phyloP scores from a whole-genome alignment of 30 jellyfish, hydroid and myxozoan species.

The Rhopilema esculentum region DNA sequence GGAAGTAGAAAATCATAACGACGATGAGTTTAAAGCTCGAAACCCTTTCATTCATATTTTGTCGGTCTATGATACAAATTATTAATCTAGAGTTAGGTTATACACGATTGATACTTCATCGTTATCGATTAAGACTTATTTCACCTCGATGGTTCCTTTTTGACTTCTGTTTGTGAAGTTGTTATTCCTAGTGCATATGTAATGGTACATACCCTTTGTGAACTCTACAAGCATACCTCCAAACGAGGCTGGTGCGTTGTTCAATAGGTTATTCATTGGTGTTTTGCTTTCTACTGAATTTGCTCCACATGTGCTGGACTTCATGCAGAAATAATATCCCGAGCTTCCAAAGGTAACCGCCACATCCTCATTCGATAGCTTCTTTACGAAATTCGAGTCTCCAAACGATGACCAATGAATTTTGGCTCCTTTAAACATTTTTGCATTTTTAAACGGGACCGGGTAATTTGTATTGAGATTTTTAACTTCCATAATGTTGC shows the following conservation, averaged over 20 bases:
- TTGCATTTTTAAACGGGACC: constrained; percentile 72
- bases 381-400: constrained; percentile 4
- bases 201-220: constrained; percentile 71
- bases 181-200: constrained; percentile 88
- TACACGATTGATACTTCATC: not conserved
- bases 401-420: constrained; percentile 65
- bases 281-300: constrained; percentile 66
- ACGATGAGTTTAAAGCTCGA: no score
- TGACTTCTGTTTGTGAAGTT: constrained; percentile 92
- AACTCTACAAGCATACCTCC: constrained; percentile 85
- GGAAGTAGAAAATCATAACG: no score
- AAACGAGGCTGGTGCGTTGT: constrained; percentile 98
- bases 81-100: not conserved
- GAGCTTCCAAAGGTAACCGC: constrained; percentile 84
- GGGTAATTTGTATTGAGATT: constrained; percentile 86
- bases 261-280: constrained; percentile 69
- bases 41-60: no score
- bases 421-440: constrained; percentile 77
- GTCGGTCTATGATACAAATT: no score
- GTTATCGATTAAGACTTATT: not conserved
- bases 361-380: constrained; percentile 57
- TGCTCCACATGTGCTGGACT: constrained; percentile 64
- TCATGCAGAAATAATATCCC: constrained; percentile 82
- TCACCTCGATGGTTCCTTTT: constrained; percentile 75
- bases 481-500: constrained; percentile 77